Evolutionary conservation across 2,113 vertebrate genomes (phyloP).

Genomic region (Grallaria varia): DNA sequence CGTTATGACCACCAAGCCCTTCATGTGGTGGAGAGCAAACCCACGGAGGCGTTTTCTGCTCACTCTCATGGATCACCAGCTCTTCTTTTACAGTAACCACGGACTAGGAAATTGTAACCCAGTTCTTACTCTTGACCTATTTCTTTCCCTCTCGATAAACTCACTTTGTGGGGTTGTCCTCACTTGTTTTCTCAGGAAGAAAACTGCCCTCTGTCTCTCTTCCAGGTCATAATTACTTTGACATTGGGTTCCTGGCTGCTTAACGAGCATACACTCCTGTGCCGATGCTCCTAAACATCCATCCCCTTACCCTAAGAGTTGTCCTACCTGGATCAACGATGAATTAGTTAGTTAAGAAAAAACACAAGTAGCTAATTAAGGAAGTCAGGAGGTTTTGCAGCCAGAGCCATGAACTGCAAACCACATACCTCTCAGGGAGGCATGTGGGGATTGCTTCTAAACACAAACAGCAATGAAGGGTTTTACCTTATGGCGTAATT

Average conservation of each 20-base stretch:
- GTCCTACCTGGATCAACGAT: neutral
- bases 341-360: neutral
- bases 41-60: neutral
- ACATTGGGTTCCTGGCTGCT: neutral
- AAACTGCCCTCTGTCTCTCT: neutral
- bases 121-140: constrained; percentile 30
- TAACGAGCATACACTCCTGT: rapidly evolving
- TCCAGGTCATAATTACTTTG: neutral
- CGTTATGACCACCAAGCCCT: neutral
- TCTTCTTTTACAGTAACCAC: neutral
- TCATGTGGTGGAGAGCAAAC: constrained; percentile 2
- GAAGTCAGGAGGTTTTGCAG: neutral
- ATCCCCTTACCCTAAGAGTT: neutral
- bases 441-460: neutral
- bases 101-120: neutral
- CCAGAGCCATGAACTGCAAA: neutral
- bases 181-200: neutral
- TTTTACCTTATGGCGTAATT: neutral
- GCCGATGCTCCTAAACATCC: neutral
- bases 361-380: neutral
- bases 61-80: neutral
- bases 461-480: neutral
- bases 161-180: neutral
- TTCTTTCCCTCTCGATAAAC: neutral
- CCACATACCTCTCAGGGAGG: neutral